Conservation (phyloP, 2,888 invertebrate species). For the Pollenia amentaria region DNA sequence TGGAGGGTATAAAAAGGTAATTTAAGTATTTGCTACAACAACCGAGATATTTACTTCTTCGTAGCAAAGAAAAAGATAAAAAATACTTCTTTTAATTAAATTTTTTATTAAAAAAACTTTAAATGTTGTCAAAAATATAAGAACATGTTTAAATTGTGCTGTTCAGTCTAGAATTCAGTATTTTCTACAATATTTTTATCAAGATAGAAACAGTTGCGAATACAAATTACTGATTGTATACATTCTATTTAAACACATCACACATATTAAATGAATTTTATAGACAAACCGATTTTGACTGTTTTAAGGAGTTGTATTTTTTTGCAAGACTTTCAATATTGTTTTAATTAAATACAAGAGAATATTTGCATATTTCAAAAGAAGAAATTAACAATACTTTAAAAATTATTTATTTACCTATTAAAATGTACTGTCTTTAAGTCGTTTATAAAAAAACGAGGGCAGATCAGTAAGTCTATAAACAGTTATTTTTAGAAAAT, state of each 20-base stretch:
- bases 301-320: background rate
- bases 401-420: too few relatives aligned
- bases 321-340: background rate
- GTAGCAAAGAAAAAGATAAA: constrained; percentile 7
- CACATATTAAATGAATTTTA: background rate
- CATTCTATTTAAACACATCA: background rate
- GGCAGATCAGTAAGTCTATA: too few relatives aligned
- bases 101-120: background rate
- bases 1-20: background rate
- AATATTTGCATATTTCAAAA: background rate
- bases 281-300: background rate
- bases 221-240: constrained; percentile 9
- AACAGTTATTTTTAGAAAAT: too few relatives aligned
- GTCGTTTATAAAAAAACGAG: too few relatives aligned
- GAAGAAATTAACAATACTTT: too few relatives aligned
- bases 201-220: constrained; percentile 9
- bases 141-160: too few relatives aligned
- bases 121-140: background rate
- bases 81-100: background rate
- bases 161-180: background rate
- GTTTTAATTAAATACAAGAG: background rate
- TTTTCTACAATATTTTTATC: constrained; percentile 7
- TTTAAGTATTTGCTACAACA: background rate
- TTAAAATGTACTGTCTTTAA: too few relatives aligned
- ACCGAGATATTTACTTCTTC: background rate